Evolutionary conservation across 2,797 vertebrate species (phyloP), one percentile per base, ranked within the genome.

Genomic region (Lepidocolaptes lacrymiger): DNA sequence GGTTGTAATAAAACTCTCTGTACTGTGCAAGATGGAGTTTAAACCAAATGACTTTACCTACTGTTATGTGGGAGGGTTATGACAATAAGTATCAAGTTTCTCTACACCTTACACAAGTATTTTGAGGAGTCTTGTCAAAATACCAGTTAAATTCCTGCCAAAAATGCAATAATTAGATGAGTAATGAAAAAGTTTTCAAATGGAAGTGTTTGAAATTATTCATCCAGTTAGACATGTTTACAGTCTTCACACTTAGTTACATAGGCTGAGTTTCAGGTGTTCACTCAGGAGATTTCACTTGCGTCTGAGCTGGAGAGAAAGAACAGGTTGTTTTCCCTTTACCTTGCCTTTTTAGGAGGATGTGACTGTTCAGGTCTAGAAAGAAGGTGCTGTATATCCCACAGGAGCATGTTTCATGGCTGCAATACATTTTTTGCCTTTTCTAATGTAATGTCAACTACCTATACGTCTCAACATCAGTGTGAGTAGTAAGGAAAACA

Each of bases 51-150:
- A 54, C 26, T 91, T 95, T 92, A 75, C 72, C 75, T 90, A 5
- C 55, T 92, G 49, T 87, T 94, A 73, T 1, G 87, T 93, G 76
- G 92, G 92, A 95, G 58, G 43, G 22, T 82, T 91, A 59, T 89
- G 94, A 75, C 63, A 95, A 89, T 85, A 87, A 66, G 87, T 83
- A 88, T 27, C 51, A 68, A 81, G 82, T 59, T 92, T 44, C 13
- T 14, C 41, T 88, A 55, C 23, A 62, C 59, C 46, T 95, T 88
- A 24, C 0, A 0, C 39, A 86, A 67, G 69, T 75, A 81, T 94
- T 92, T 94, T 68, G 82, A 89, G 76, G 59, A 78, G 34, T 62
- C 85, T 55, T 92, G 92, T 92, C 91, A 95, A 91, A 97, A 95
- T 88, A 83, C 6, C 66, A 49, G 55, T 66, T 81, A 84, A 86